Conservation (phyloP, 2,113 vertebrate species). For the Emydocephalus ijimae region DNA sequence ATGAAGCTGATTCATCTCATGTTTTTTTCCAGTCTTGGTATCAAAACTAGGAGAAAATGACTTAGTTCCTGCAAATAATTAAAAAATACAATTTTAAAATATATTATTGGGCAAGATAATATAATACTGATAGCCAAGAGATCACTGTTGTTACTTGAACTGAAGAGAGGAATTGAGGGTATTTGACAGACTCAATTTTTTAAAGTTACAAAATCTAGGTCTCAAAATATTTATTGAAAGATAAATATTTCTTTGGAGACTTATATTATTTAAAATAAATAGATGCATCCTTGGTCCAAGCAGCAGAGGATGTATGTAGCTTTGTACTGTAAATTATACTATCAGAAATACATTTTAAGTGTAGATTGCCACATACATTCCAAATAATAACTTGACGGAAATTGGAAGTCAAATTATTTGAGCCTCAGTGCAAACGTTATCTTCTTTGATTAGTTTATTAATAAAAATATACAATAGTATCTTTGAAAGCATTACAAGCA, state of each 20-base stretch:
- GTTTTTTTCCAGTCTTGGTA: not conserved
- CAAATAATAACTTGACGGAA: not conserved
- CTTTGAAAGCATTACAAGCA: not conserved
- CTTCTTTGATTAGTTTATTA: not conserved
- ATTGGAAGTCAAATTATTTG: not conserved
- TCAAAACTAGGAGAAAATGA: not conserved
- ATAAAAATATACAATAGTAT: not conserved
- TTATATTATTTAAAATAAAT: not conserved
- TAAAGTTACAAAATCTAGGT: not conserved
- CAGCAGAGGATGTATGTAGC: not conserved
- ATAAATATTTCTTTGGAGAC: not conserved
- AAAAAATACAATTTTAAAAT: not conserved
- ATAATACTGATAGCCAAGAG: not conserved
- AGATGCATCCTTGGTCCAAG: not conserved
- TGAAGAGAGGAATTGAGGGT: not conserved
- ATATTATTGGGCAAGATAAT: not conserved
- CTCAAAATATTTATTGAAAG: not conserved
- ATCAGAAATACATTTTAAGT: not conserved
- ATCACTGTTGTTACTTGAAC: not conserved
- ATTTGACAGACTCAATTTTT: not conserved
- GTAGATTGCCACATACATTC: not conserved
- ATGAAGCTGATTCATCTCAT: not conserved
- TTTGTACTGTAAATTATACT: not conserved
- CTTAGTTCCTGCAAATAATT: not conserved
- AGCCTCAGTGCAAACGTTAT: not conserved